Evolutionary conservation across 2,888 invertebrate genomes (phyloP), one percentile per base, ranked within the genome.

Genomic region (Periphyllus acericola): DNA sequence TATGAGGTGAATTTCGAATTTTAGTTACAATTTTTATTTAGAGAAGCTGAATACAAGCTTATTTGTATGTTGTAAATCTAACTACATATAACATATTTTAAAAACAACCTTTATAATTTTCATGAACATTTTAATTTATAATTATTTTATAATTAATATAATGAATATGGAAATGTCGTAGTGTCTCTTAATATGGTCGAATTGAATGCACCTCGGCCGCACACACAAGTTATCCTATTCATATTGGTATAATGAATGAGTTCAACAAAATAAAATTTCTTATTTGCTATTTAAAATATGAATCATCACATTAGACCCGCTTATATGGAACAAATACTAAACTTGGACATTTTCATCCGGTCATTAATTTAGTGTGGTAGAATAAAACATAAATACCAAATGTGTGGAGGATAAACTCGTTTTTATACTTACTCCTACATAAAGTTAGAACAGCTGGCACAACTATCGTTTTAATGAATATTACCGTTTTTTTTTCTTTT

Each of bases 321-420:
- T 40, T 40, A 17, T 21, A 1, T 21, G 9, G 3, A 52, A 55
- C 14, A 40, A 40, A 46, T 60, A 29, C n/a, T 66, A 11, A 66
- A 75, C 40, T 75, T 40, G 32, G 66, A 46, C 66, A 84, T 84
- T 84, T 66, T 84, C 66, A 76, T 84, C 84, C n/a, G 46, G 66
- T 76, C 66, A 46, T 84, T 76, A 46, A 66, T 76, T 60, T 19
- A 60, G 29, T 25, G n/a, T 36, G 36, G n/a, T 29, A 21, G 3
- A 34, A n/a, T 72, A 40, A 19, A 60, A 36, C n/a, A 46, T 19
- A 11, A 76, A 75, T 40, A 60, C 6, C 5, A 75, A 84, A 75
- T 71, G 66, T 52, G 85, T 46, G 68, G 68, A 85, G 85, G 85
- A 78, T 68, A 66, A 78, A 85, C 78, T 36, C n/a, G 85, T 85